A percentile compares a stretch with the other conserved stretches of the same genome.
Conservation (phyloP, 2,113 vertebrate species). For the Turdus rufiventris region DNA sequence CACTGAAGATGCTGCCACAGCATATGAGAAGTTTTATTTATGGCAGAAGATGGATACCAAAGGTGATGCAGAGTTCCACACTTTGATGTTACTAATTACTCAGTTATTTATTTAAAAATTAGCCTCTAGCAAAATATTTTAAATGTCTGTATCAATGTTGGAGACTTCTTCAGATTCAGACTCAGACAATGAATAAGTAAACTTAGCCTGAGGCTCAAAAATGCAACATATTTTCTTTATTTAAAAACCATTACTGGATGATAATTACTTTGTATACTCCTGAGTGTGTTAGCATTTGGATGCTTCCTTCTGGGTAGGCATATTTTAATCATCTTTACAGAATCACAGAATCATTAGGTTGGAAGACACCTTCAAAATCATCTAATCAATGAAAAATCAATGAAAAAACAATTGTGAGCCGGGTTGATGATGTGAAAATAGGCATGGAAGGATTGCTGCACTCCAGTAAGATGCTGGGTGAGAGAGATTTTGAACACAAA, state of each 20-base stretch:
- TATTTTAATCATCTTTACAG: neutral
- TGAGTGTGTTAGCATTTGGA: neutral
- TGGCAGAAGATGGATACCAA: neutral
- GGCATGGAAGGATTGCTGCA: no score
- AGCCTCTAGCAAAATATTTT: conserved; percentile 40
- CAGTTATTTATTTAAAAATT: conserved; percentile 15
- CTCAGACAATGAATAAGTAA: conserved; percentile 52
- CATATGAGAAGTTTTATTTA: neutral
- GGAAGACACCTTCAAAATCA: neutral
- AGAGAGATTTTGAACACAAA: neutral
- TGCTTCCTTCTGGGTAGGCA: neutral
- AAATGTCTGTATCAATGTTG: conserved; percentile 3
- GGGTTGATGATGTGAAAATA: neutral
- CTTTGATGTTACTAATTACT: conserved; percentile 19
- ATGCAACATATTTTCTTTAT: conserved; percentile 15
- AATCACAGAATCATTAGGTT: neutral
- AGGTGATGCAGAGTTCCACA: neutral
- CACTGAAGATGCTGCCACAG: neutral
- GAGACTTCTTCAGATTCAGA: neutral
- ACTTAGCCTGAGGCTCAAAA: conserved; percentile 30
- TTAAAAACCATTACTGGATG: neutral
- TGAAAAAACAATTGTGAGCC: neutral
- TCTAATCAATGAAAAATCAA: neutral
- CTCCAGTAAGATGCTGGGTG: neutral
- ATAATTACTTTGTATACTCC: neutral